phyloP scores from a whole-genome alignment of 2,113 vertebrate genomes.

The Lasiurus borealis region DNA sequence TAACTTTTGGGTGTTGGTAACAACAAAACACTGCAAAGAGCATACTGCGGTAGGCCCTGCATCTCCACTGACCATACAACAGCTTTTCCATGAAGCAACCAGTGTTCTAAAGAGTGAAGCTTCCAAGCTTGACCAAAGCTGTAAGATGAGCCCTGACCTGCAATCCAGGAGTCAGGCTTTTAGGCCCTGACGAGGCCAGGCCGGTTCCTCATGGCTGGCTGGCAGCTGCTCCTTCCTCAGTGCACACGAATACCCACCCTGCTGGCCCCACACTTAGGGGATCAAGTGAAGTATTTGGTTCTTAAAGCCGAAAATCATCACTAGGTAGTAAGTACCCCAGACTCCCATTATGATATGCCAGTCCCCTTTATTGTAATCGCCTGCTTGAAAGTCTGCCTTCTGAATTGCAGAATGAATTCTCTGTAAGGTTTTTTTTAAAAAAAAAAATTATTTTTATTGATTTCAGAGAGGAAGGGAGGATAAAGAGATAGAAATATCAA shows the following conservation, averaged over 20 bases:
- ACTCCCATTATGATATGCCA: neutral
- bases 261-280: neutral
- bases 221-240: neutral
- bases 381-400: neutral
- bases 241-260: neutral
- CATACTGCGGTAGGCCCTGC: neutral
- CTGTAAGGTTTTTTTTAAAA: too few species aligned
- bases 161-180: neutral
- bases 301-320: neutral
- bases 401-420: neutral
- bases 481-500: too few species aligned
- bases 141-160: neutral
- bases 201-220: neutral
- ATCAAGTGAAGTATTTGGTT: neutral
- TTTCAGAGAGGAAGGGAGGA: too few species aligned
- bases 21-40: neutral
- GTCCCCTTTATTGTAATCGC: neutral
- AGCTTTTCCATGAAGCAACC: neutral
- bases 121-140: neutral
- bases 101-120: neutral
- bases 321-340: neutral
- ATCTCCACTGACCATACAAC: neutral
- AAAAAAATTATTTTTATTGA: too few species aligned
- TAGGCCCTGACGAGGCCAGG: neutral
- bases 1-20: neutral